These are phyloP conservation scores for Acronicta aceris DNA, from an alignment of 2,888 invertebrate genomes.

Conservation along the genomic window DNA sequence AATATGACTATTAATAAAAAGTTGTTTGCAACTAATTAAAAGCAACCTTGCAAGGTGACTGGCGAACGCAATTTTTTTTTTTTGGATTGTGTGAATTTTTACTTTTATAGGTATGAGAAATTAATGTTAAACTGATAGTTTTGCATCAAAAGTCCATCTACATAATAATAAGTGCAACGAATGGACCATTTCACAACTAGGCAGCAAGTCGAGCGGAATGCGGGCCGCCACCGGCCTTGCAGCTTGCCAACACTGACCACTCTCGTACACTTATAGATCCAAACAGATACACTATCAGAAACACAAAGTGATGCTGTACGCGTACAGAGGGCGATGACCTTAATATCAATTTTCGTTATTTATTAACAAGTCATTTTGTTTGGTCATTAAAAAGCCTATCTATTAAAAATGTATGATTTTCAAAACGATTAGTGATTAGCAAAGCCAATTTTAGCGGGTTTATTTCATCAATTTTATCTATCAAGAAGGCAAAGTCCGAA, in stretches of 20 bases:
- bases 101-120: constrained; percentile 33
- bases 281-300: constrained; percentile 71
- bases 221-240: constrained; percentile 85
- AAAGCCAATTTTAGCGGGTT: neutral
- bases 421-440: constrained; percentile 2
- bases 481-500: too few relatives aligned
- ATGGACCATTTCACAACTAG: constrained; percentile 83
- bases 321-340: constrained; percentile 69
- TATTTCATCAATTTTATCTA: too few relatives aligned
- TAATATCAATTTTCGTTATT: constrained; percentile 55
- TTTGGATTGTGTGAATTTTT: constrained; percentile 37
- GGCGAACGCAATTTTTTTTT: constrained; percentile 11
- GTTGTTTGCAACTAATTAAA: constrained; percentile 42
- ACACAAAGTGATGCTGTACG: constrained; percentile 66
- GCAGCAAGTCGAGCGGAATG: constrained; percentile 81
- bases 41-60: constrained; percentile 47
- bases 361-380: constrained; percentile 19
- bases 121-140: constrained; percentile 31
- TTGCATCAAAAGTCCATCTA: constrained; percentile 46
- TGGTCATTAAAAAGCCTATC: constrained; percentile 28
- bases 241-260: constrained; percentile 85
- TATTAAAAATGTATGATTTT: constrained; percentile 13
- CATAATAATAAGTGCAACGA: constrained; percentile 71
- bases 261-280: constrained; percentile 77
- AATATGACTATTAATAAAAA: constrained; percentile 28